Base-by-base conservation (phyloP, 1,140 invertebrate species). In the Drosophila prosaltans region DNA sequence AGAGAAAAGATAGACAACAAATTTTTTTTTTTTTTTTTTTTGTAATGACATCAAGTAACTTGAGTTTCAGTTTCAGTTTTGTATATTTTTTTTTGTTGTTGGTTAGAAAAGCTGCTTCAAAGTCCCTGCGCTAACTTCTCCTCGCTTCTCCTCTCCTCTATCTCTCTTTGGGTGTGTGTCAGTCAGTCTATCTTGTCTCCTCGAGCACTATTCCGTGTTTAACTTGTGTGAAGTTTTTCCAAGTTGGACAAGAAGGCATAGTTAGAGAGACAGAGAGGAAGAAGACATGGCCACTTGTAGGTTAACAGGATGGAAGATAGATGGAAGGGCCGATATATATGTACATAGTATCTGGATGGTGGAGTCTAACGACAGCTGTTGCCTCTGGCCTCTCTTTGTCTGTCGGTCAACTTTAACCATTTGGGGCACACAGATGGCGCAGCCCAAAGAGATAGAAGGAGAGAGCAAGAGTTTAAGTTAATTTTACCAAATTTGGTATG, bases 211-310 rank as follows among this genome's bases (percentile, higher is more conserved):
- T 85, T 85, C 79, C 82, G 75, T 85, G 82, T 88, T 88, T 85
- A 88, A 88, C 82, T 85, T 85, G 82, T 82, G 83, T 85, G 80
- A 88, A 85, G 83, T 88, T 82, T 51, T 67, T 70, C 81, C 74
- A 85, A 71, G 72, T 72, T 62, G 66, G 59, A 39, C 57, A 65
- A 61, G 66, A 76, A 77, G 28, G 61, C 26, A 60, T 60, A 40
- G 32, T 10, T 10, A 26, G 39, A 40, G 58, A 26, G 16, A 3
- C 10, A 59, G 30, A 28, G 8, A 41, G 28, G 6, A 7, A 36
- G 6, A 36, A 36, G 61, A 10, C 59, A 65, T 61, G 74, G 74
- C 74, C 75, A 78, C 75, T 78, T 78, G 75, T 78, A 78, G 74
- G 74, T 30, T 61, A 21, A 40, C 74, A 76, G 61, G 59, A 16